Percentiles rank a stretch among this genome's conserved stretches.
Conservation (phyloP, 2,113 vertebrate species). For the Rhinolophus sinicus region DNA sequence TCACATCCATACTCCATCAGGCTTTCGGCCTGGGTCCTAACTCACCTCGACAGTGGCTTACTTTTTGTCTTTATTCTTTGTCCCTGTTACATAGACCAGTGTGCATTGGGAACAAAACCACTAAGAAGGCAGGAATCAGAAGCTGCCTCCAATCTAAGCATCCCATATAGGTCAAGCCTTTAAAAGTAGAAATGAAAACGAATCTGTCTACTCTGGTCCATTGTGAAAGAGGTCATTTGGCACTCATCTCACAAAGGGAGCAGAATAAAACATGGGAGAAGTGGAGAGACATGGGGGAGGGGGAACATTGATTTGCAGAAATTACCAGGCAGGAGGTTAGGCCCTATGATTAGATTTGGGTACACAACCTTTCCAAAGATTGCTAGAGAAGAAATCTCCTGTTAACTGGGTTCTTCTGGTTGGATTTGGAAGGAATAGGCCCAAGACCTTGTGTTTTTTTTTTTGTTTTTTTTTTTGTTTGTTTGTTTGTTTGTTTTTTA, state of each 20-base stretch:
- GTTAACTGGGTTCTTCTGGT: not conserved
- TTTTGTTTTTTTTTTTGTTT: too few relatives aligned
- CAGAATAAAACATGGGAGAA: conserved; percentile 17
- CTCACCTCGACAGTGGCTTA: not conserved
- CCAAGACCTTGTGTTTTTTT: not conserved
- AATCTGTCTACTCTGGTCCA: not conserved
- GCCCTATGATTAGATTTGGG: not conserved
- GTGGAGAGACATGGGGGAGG: not conserved
- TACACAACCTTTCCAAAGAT: not conserved
- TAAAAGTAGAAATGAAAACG: conserved; percentile 32
- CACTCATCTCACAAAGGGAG: conserved; percentile 30
- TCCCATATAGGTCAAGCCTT: conserved; percentile 2
- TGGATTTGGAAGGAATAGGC: conserved; percentile 20
- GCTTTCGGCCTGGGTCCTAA: not conserved
- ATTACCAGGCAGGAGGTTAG: not conserved
- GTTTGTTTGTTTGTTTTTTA: not conserved
- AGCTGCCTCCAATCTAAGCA: not conserved
- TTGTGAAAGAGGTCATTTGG: conserved; percentile 40
- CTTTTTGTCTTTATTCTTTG: not conserved
- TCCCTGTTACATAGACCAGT: not conserved
- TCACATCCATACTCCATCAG: not conserved
- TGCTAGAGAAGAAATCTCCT: conserved; percentile 35
- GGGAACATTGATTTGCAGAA: not conserved
- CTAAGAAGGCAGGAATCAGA: not conserved
- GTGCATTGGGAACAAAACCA: not conserved